phyloP scores from a whole-genome alignment of 2,797 vertebrate species.

The Pangasius sanitwongsei region DNA sequence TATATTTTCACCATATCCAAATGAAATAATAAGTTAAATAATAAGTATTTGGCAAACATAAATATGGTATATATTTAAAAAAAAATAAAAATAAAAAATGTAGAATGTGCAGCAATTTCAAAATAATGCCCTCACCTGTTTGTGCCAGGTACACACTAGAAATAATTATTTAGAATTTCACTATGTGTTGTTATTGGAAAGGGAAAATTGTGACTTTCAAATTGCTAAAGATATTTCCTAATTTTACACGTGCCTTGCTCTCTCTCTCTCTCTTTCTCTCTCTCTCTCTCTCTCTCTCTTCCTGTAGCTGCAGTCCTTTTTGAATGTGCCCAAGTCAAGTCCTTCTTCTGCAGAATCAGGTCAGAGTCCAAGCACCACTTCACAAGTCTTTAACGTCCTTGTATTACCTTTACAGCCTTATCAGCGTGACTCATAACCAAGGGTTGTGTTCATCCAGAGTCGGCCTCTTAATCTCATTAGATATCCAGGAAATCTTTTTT shows the following conservation, averaged over 20 bases:
- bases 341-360: conserved; percentile 94
- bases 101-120: not conserved
- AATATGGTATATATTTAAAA: not conserved
- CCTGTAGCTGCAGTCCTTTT: conserved; percentile 74
- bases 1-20: not conserved
- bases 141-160: not conserved
- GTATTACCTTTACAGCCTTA: not conserved
- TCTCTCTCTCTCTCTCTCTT: conserved; percentile 39
- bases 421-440: not conserved
- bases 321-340: conserved; percentile 83
- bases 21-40: not conserved
- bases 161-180: not conserved
- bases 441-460: not conserved
- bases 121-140: not conserved
- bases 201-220: not conserved
- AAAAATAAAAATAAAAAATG: not conserved
- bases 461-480: not conserved
- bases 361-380: conserved; percentile 60
- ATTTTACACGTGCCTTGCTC: not conserved
- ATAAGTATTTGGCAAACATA: not conserved
- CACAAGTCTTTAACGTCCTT: not conserved
- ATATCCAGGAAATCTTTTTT: not conserved
- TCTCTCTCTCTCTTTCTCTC: not conserved
- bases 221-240: not conserved
- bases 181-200: not conserved